These are phyloP conservation scores for Aleiodes sp. DNA, from an alignment of 1,140 invertebrate species.

Conservation along the genomic window DNA sequence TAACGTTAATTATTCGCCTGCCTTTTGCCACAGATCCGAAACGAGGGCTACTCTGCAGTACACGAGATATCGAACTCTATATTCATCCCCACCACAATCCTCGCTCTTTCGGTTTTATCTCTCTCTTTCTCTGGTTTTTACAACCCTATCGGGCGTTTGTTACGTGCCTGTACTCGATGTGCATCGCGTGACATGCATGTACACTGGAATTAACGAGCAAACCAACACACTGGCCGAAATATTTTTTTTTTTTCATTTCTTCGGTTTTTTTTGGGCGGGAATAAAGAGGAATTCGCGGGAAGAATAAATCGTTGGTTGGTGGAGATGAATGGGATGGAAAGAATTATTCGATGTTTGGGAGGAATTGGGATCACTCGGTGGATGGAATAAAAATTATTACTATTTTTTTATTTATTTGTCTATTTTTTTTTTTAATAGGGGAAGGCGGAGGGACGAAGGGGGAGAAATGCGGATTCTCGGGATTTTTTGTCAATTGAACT, in stretches of 20 bases:
- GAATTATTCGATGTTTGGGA: too few relatives aligned
- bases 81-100: not conserved
- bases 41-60: not conserved
- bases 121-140: not conserved
- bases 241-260: constrained; percentile 10
- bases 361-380: too few relatives aligned
- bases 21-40: constrained; percentile 3
- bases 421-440: too few relatives aligned
- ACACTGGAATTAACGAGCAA: constrained; percentile 16
- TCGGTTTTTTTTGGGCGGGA: not conserved
- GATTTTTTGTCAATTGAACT: too few relatives aligned
- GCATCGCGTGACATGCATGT: constrained; percentile 33
- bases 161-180: constrained; percentile 28
- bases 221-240: not conserved
- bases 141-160: constrained; percentile 34
- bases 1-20: constrained; percentile 27
- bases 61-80: constrained; percentile 14
- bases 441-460: too few relatives aligned
- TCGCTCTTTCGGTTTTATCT: too few relatives aligned
- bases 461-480: too few relatives aligned
- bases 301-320: not conserved
- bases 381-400: too few relatives aligned
- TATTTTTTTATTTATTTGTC: too few relatives aligned
- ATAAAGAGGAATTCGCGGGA: not conserved
- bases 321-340: not conserved